A percentile compares a stretch with the other conserved stretches of the same genome.
phyloP scores from a whole-genome alignment of 2,797 vertebrate species.

The Peromyscus attwateri region DNA sequence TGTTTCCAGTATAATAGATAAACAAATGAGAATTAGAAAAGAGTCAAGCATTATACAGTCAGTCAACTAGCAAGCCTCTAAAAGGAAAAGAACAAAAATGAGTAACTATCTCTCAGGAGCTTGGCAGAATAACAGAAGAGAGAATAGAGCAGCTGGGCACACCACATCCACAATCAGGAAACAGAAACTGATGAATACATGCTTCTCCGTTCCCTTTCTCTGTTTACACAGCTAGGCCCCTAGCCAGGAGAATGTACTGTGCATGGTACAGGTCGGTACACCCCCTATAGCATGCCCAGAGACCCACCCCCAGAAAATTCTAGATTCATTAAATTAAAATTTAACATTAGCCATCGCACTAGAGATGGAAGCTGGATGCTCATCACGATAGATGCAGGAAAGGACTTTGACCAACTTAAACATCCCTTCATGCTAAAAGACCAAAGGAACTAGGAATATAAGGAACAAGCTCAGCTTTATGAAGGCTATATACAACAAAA shows the following conservation, averaged over 20 bases:
- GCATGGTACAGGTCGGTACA: neutral
- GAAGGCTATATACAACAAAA: neutral
- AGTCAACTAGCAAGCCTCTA: neutral
- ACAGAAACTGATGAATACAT: neutral
- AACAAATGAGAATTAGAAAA: neutral
- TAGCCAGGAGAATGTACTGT: neutral
- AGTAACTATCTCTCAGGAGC: neutral
- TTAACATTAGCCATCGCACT: neutral
- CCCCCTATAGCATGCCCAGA: neutral
- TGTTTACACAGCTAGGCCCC: neutral
- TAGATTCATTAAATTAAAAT: neutral
- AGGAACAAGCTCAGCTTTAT: neutral
- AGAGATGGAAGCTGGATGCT: neutral
- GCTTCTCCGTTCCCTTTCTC: neutral
- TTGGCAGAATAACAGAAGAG: neutral
- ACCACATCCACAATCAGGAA: neutral
- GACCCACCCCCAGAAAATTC: neutral
- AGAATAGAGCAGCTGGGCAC: neutral
- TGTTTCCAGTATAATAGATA: neutral
- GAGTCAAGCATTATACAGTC: neutral
- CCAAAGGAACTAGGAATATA: neutral
- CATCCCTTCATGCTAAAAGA: no score
- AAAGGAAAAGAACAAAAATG: neutral
- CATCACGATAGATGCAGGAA: neutral
- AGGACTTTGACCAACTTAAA: neutral